Base-by-base conservation (phyloP, 1,140 invertebrate species). In the Aethina tumida region DNA sequence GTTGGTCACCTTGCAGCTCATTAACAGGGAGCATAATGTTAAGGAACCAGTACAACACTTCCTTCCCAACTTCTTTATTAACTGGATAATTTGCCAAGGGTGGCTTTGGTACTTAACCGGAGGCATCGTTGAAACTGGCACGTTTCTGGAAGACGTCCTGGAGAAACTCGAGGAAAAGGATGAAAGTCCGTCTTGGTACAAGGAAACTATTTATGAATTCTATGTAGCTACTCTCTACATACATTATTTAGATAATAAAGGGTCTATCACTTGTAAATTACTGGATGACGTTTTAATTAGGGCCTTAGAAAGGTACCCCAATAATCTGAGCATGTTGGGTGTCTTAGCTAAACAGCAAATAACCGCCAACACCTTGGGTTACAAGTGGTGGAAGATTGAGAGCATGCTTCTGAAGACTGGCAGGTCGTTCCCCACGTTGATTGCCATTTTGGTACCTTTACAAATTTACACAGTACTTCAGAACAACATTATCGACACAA, bases 271-370 rank as follows among this genome's bases (percentile, higher is more conserved):
- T 18, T 50, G 49, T 44, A 44, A 45, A 12, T 34, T 53, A 2
- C 29, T 69, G n/a, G 42, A 56, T 14, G 32, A 57, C 1, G 36
- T 59, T 1, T 33, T 70, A 7, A 36, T 47, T 16, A 35, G 36
- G 3, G 65, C 64, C 4, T 50, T 77, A 12, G 38, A 57, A 2
- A 45, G 58, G 17, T 78, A 66, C 52, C 71, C 73, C 2, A 65
- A 71, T 38, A 79, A 79, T 56, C 52, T 73, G 29, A 65, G 63
- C 33, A 47, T 77, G 2, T 56, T 77, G 7, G 47, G 58, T 7
- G 46, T 58, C 17, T 39, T 60, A 27, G 49, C 56, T 4, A 58
- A 59, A 39, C 39, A 50, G 35, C 50, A 58, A 32, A 50, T 28
- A 9, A 13, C 52, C 43, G 52, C 56, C 28, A 55, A 52, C 45